Evolutionary conservation across 1,140 invertebrate species (phyloP).

Genomic region (Gonatopus flavifemur): DNA sequence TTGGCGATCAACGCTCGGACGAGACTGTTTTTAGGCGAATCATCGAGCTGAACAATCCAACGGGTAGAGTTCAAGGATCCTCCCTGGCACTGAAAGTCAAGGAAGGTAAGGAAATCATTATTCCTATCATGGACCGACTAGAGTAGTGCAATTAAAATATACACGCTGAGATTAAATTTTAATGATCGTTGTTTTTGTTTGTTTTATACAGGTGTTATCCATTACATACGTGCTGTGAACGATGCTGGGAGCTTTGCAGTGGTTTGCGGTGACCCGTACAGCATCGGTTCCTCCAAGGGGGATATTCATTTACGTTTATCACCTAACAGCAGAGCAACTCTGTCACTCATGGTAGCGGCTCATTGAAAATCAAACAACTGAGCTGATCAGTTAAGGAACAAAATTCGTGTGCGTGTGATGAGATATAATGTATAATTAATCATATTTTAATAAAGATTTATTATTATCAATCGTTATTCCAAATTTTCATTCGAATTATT

Average conservation of each 20-base stretch:
- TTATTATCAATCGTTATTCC: neutral
- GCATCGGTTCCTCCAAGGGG: slow-evolving; percentile 35
- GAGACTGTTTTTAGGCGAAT: slow-evolving; percentile 43
- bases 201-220: slow-evolving; percentile 36
- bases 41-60: slow-evolving; percentile 41
- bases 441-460: neutral
- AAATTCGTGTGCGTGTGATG: too few species aligned
- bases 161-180: neutral
- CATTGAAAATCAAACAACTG: slow-evolving; percentile 28
- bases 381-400: neutral
- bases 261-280: slow-evolving; percentile 40
- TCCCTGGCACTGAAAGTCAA: slow-evolving; percentile 25
- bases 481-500: neutral
- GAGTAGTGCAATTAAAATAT: too few species aligned
- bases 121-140: too few species aligned
- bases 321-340: slow-evolving; percentile 35
- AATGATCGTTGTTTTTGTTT: neutral
- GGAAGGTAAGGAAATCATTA: too few species aligned
- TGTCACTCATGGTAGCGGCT: slow-evolving; percentile 41
- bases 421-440: neutral
- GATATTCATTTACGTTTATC: slow-evolving; percentile 40
- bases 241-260: slow-evolving; percentile 44
- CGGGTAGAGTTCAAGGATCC: slow-evolving; percentile 25
- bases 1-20: slow-evolving; percentile 37
- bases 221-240: slow-evolving; percentile 42